Evolutionary conservation across 2,888 invertebrate genomes (phyloP).

Genomic region (Xestia sexstrigata): DNA sequence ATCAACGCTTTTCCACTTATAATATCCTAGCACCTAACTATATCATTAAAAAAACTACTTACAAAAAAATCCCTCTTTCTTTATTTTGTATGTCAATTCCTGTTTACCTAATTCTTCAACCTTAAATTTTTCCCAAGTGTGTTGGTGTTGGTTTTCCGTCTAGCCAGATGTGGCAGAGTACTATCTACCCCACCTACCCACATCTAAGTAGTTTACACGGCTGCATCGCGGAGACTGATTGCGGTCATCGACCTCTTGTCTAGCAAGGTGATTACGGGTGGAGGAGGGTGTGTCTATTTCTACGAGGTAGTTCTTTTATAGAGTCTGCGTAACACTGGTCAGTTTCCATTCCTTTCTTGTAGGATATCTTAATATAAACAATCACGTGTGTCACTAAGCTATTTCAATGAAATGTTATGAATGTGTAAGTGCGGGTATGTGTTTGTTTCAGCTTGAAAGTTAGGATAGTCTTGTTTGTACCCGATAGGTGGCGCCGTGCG

Average conservation of each 20-base stretch:
- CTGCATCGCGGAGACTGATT: slow-evolving; percentile 24
- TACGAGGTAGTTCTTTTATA: not conserved
- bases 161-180: slow-evolving; percentile 31
- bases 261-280: slow-evolving; percentile 15
- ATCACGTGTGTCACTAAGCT: not conserved
- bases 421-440: no score
- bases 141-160: slow-evolving; percentile 21
- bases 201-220: slow-evolving; percentile 10
- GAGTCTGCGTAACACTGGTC: no score
- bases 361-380: not conserved
- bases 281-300: not conserved
- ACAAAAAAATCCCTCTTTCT: no score
- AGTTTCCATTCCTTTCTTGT: not conserved
- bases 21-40: slow-evolving; percentile 2
- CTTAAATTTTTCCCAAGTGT: slow-evolving; percentile 6
- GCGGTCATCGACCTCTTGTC: slow-evolving; percentile 33
- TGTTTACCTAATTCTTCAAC: slow-evolving; percentile 12
- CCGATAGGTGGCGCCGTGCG: not conserved
- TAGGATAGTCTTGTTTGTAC: not conserved
- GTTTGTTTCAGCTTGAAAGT: no score
- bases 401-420: not conserved
- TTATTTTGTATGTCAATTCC: no score
- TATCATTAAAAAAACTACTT: no score
- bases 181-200: slow-evolving; percentile 13
- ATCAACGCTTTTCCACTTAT: not conserved